A percentile compares a stretch with the other conserved stretches of the same genome.
Evolutionary conservation across 2,113 vertebrate species (phyloP).

Genomic region (Calidris pugnax): DNA sequence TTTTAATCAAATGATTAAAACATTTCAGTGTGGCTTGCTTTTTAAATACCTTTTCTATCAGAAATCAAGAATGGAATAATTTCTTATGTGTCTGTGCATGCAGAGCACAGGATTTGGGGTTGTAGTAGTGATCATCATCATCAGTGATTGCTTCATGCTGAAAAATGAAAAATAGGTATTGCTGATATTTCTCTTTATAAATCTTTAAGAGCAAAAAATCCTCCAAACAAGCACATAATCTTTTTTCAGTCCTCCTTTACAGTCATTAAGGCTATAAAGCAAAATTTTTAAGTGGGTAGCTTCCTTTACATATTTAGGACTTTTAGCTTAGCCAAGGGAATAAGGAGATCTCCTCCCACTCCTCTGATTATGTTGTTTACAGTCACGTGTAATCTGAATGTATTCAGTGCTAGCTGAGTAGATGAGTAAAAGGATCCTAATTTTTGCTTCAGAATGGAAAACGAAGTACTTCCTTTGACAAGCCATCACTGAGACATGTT

Average conservation of each 20-base stretch:
- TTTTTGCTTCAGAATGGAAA: background rate
- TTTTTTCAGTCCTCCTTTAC: background rate
- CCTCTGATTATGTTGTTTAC: background rate
- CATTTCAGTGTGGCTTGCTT: background rate
- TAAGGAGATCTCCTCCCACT: background rate
- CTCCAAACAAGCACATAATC: accelerated
- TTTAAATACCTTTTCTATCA: background rate
- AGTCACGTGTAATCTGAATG: background rate
- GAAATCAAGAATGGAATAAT: background rate
- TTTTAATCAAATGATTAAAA: background rate
- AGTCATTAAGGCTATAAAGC: background rate
- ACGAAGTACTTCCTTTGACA: background rate
- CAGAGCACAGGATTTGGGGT: background rate
- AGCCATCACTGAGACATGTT: background rate
- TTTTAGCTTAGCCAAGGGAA: background rate
- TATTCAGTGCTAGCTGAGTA: background rate
- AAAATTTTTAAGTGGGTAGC: background rate
- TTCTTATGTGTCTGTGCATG: background rate
- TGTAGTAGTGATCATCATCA: background rate
- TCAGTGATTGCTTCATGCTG: background rate
- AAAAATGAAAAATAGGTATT: background rate
- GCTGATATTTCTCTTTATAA: background rate
- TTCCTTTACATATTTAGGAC: background rate
- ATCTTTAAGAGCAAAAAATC: background rate
- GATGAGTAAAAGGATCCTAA: background rate